Conservation (phyloP, 1,140 invertebrate genomes). For the Drosophila eugracilis region DNA sequence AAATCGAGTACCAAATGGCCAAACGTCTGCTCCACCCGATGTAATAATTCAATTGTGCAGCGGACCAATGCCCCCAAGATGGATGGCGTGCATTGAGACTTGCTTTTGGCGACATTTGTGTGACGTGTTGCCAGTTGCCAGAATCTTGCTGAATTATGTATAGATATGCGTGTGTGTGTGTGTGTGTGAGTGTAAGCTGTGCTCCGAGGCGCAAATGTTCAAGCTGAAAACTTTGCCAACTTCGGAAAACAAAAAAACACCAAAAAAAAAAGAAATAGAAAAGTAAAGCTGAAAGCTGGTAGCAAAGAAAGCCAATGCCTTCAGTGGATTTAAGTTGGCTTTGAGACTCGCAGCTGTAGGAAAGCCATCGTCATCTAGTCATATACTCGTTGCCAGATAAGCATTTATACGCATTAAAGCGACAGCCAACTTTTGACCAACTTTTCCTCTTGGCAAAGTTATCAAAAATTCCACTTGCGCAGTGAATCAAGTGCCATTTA, state of each 20-base stretch:
- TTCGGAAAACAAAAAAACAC: slow-evolving; percentile 42
- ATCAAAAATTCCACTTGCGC: slow-evolving; percentile 83
- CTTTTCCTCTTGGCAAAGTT: slow-evolving; percentile 72
- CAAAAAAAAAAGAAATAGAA: slow-evolving; percentile 16
- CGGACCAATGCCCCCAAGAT: slow-evolving; percentile 54
- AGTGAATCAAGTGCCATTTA: slow-evolving; percentile 83
- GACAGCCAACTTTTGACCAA: slow-evolving; percentile 77
- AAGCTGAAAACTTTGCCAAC: slow-evolving; percentile 77
- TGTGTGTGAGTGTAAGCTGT: slow-evolving; percentile 16
- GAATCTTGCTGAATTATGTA: slow-evolving; percentile 71
- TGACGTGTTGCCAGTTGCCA: slow-evolving; percentile 68
- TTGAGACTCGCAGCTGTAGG: slow-evolving; percentile 35
- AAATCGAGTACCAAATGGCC: slow-evolving; percentile 59
- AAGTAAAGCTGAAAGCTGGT: slow-evolving; percentile 21
- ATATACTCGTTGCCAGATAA: slow-evolving; percentile 60
- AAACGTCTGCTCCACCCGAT: slow-evolving; percentile 69
- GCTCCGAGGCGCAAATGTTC: slow-evolving; percentile 76
- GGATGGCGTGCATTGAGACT: slow-evolving; percentile 80
- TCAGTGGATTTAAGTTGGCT: slow-evolving; percentile 78
- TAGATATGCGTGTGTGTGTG: slow-evolving; percentile 27
- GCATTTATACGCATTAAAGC: slow-evolving; percentile 82
- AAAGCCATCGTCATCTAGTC: slow-evolving; percentile 58
- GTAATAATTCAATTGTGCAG: slow-evolving; percentile 84
- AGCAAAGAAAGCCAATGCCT: slow-evolving; percentile 61
- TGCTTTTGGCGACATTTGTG: slow-evolving; percentile 79